Conservation (phyloP, 2,888 invertebrate species). For the Sericinus montela region DNA sequence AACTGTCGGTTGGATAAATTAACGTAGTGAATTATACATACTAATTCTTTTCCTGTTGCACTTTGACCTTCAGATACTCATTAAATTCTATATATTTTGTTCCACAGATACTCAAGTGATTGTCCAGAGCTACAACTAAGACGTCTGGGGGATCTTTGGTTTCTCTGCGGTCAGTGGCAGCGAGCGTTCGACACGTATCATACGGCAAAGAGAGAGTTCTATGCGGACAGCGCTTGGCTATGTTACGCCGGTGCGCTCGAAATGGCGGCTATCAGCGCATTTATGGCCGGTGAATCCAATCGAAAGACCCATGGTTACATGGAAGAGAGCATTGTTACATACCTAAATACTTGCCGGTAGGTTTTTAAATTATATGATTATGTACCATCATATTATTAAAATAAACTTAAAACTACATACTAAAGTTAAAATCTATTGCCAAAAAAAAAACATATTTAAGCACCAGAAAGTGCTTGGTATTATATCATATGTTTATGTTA, state of each 20-base stretch:
- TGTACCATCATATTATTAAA: too few species aligned
- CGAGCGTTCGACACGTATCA: constrained; percentile 96
- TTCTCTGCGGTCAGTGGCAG: constrained; percentile 96
- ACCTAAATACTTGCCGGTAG: constrained; percentile 93
- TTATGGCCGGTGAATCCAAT: constrained; percentile 89
- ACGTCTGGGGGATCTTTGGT: constrained; percentile 95
- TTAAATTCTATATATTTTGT: not conserved
- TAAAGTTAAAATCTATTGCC: too few species aligned
- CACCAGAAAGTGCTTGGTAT: too few species aligned
- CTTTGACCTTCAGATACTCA: too few species aligned
- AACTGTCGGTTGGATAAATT: too few species aligned
- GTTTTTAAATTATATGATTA: constrained; percentile 22
- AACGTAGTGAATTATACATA: too few species aligned
- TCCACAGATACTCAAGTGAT: constrained; percentile 85
- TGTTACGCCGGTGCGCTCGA: constrained; percentile 98
- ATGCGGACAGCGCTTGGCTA: constrained; percentile 97
- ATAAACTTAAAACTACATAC: too few species aligned
- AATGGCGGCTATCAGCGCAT: constrained; percentile 96
- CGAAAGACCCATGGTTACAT: constrained; percentile 92
- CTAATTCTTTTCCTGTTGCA: too few species aligned
- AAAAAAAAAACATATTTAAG: too few species aligned
- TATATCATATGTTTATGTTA: too few species aligned
- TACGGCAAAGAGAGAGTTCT: constrained; percentile 97
- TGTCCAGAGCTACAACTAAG: constrained; percentile 95
- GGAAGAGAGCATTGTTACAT: constrained; percentile 96